A percentile compares a stretch with the other conserved stretches of the same genome.
Conservation (phyloP, 1,140 invertebrate species). For the Scaptomyza hsui region DNA sequence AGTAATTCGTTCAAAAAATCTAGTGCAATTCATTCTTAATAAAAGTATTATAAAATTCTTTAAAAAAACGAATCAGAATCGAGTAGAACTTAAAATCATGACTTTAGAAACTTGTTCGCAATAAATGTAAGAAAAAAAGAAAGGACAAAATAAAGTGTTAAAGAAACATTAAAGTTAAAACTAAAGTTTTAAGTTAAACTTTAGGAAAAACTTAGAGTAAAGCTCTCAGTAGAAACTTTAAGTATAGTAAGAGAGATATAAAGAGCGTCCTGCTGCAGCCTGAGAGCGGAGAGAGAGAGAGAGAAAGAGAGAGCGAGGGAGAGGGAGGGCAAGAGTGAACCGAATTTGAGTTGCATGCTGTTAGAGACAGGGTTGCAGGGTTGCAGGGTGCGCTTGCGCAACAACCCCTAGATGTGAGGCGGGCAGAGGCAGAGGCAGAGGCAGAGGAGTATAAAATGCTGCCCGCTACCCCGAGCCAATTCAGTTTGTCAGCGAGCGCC, state of each 20-base stretch:
- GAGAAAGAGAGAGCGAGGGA: background rate
- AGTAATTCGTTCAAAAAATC: no score
- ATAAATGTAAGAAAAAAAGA: no score
- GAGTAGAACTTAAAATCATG: no score
- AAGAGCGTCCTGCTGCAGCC: no score
- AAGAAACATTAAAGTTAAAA: no score
- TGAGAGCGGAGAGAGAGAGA: background rate
- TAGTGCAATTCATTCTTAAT: no score
- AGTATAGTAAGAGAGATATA: background rate
- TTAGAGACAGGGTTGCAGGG: slow-evolving; percentile 4
- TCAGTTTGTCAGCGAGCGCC: slow-evolving; percentile 83
- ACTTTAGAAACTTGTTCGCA: no score
- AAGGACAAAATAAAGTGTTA: no score
- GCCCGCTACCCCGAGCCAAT: slow-evolving; percentile 45
- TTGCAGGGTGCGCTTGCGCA: slow-evolving; percentile 68
- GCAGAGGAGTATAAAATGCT: slow-evolving; percentile 58
- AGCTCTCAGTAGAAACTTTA: background rate
- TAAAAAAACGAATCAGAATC: no score
- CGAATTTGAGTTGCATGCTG: slow-evolving; percentile 4
- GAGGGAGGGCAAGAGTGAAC: slow-evolving; percentile 8
- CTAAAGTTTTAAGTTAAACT: no score
- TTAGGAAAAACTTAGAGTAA: background rate
- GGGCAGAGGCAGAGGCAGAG: no score
- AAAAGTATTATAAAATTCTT: no score
- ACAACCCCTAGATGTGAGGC: slow-evolving; percentile 59